Percentiles rank a stretch among this genome's conserved stretches.
phyloP scores from a whole-genome alignment of 2,888 invertebrate species.

The Caenorhabditis japonica region DNA sequence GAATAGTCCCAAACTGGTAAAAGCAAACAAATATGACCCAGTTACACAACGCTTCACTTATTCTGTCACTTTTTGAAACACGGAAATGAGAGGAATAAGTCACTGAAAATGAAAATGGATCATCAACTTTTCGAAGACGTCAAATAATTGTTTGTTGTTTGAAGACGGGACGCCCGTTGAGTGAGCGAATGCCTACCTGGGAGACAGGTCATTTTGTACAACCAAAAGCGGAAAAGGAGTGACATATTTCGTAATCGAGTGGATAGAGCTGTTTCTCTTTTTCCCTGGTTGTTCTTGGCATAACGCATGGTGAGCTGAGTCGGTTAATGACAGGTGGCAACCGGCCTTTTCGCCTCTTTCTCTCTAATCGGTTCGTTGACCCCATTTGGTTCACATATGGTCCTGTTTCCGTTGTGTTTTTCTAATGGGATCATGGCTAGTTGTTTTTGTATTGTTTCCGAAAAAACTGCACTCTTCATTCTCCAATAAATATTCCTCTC shows the following conservation, averaged over 20 bases:
- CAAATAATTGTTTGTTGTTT: not conserved
- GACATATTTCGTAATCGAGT: slow-evolving; percentile 2
- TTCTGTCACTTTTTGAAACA: slow-evolving; percentile 5
- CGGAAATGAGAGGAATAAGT: not conserved
- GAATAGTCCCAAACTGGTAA: slow-evolving; percentile 2
- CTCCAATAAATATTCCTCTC: not conserved
- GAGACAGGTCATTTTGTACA: too few species aligned
- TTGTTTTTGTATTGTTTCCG: too few species aligned
- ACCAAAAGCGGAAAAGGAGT: too few species aligned
- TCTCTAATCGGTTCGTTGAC: slow-evolving; percentile 21
- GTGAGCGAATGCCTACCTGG: too few species aligned
- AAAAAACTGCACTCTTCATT: not conserved
- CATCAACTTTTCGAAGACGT: slow-evolving; percentile 3
- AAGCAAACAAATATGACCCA: slow-evolving; percentile 12
- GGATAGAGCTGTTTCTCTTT: not conserved
- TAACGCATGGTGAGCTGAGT: slow-evolving; percentile 16
- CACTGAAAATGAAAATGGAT: slow-evolving; percentile 3
- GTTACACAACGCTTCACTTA: slow-evolving; percentile 11
- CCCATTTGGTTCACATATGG: slow-evolving; percentile 22
- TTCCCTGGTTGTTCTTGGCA: not conserved
- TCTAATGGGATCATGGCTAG: too few species aligned
- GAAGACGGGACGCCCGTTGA: too few species aligned
- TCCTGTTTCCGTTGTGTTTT: not conserved
- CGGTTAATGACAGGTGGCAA: slow-evolving; percentile 26
- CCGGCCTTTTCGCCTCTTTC: not conserved